Conservation (phyloP, 2,797 vertebrate genomes). For the Emys orbicularis region DNA sequence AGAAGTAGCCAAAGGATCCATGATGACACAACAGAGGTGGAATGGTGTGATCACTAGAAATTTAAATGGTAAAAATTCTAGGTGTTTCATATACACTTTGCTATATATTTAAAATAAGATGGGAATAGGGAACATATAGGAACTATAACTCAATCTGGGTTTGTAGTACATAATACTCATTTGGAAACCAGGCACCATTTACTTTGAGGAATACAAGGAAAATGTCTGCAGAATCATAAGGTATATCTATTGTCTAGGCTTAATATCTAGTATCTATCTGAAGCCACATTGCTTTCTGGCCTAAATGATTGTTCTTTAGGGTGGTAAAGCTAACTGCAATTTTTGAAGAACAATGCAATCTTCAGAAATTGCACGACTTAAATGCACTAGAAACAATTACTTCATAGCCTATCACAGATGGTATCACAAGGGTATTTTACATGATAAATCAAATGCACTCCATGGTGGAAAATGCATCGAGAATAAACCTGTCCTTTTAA, state of each 20-base stretch:
- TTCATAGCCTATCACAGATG: background rate
- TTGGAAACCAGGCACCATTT: background rate
- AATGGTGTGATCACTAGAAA: background rate
- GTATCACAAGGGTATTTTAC: background rate
- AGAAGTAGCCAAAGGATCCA: background rate
- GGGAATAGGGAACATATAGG: background rate
- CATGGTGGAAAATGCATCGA: background rate
- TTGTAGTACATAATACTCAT: background rate
- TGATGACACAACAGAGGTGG: background rate
- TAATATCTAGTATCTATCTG: background rate
- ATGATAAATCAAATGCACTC: conserved; percentile 5
- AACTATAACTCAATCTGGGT: background rate
- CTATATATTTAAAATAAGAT: background rate
- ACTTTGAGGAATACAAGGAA: background rate
- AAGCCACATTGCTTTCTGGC: conserved; percentile 14
- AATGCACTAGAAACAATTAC: conserved; percentile 2
- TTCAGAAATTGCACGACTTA: conserved; percentile 3
- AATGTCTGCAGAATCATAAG: background rate
- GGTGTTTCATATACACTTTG: background rate
- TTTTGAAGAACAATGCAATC: background rate
- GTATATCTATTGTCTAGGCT: background rate
- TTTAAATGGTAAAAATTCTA: rapidly evolving
- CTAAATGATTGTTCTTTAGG: background rate
- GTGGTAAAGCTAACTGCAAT: background rate
- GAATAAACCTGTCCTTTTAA: background rate